Conservation (phyloP, 2,797 vertebrate species). For the Pangasius mekongensis region DNA sequence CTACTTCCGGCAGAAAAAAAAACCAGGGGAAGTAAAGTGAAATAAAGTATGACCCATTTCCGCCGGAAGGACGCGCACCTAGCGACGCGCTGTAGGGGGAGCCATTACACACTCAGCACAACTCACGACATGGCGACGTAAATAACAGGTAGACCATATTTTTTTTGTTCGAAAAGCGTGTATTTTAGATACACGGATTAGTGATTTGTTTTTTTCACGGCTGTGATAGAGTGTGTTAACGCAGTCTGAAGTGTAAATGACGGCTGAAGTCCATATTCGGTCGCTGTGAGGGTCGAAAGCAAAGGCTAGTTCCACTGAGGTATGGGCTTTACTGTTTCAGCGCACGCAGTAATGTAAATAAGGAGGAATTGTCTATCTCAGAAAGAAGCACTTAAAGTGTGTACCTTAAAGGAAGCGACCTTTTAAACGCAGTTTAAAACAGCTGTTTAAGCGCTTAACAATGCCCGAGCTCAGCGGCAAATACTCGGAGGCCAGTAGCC, state of each 20-base stretch:
- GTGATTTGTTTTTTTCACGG: neutral
- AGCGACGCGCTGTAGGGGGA: neutral
- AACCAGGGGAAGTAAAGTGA: neutral
- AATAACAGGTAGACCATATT: neutral
- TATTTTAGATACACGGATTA: neutral
- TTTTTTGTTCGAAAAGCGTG: neutral
- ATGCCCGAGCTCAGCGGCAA: conserved; percentile 71
- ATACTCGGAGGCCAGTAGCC: conserved; percentile 64
- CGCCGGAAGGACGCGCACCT: neutral
- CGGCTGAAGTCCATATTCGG: neutral
- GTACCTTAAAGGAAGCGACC: neutral
- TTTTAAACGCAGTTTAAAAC: neutral
- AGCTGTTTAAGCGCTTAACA: neutral
- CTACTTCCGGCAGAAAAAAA: neutral
- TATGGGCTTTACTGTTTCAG: neutral
- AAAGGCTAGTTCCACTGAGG: neutral
- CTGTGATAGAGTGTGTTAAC: neutral
- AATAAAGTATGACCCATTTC: neutral
- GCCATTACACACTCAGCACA: neutral
- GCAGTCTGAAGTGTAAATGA: neutral
- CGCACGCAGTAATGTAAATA: conserved; percentile 12
- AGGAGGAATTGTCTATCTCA: too few relatives aligned
- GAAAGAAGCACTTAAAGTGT: neutral
- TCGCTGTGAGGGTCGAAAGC: neutral
- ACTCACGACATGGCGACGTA: neutral